Conservation (phyloP, 2,113 vertebrate species). For the Ptyas mucosa region DNA sequence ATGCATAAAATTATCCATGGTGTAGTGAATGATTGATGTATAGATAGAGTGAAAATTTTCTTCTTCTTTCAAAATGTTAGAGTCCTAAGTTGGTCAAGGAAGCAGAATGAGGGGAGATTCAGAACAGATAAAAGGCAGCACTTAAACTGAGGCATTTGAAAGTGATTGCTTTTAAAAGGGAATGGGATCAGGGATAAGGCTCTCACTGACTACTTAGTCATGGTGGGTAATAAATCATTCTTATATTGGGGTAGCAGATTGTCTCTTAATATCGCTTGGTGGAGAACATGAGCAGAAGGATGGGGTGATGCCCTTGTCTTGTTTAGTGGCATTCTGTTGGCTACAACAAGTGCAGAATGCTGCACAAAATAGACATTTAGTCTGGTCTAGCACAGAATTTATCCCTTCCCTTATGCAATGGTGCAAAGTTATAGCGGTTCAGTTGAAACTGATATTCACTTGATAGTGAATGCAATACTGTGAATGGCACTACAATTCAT, state of each 20-base stretch:
- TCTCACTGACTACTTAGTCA: background rate
- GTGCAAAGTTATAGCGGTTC: background rate
- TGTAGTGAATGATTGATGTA: background rate
- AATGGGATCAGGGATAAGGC: background rate
- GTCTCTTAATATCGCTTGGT: background rate
- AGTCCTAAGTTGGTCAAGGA: background rate
- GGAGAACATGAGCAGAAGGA: background rate
- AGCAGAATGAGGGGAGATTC: background rate
- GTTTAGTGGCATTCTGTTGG: background rate
- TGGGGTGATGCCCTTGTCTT: background rate
- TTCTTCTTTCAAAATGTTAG: background rate
- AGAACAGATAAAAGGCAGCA: background rate
- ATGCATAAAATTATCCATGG: background rate
- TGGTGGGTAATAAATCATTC: background rate
- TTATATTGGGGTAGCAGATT: background rate
- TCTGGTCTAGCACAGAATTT: background rate
- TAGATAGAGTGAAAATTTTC: background rate
- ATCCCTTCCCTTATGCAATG: background rate
- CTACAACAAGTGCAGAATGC: background rate
- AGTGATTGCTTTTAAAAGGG: background rate
- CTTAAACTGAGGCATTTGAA: background rate
- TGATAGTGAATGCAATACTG: constrained; percentile 45
- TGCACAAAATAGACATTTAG: background rate
- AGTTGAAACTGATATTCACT: constrained; percentile 53
- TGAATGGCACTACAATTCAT: constrained; percentile 38